Base-by-base conservation (phyloP, 2,888 invertebrate species). In the Pheosia gnoma region DNA sequence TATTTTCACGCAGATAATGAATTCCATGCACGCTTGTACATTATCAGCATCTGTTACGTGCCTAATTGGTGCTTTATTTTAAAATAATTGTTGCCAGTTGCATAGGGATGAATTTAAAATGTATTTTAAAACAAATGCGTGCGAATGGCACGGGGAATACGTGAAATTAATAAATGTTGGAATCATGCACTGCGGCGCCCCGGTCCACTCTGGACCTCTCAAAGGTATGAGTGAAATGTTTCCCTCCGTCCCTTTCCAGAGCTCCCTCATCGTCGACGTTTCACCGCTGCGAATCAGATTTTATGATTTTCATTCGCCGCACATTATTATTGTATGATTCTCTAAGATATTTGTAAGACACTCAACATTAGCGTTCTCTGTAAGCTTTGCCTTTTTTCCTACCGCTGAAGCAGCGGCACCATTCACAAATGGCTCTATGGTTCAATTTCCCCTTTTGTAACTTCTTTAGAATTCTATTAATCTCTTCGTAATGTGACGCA, bases 111-210 rank as follows among this genome's bases (percentile, higher is more conserved):
- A 37, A 51, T 51, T 51, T 25, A 51, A 36, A 53, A 53, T 53
- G n/a, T 37, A 37, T 53, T 52, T 52, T 38, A n/a, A 70, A 65
- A 58, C 66, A 55, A 56, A 70, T 70, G 69, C 71, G 65, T 71
- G 62, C 71, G 72, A 63, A 65, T 61, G 64, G 55, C 58, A 61
- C 61, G 71, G 66, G 67, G 68, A 61, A 65, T 73, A 70, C 61
- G 71, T 77, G 78, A 80, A 82, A 83, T 83, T 84, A 84, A 82
- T 85, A 86, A 87, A 84, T 79, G 75, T 80, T 71, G 71, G 64
- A 72, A 75, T 75, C 61, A 69, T 63, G 71, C 71, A 71, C 25
- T 25, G 51, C 53, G 71, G 74, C 74, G 70, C 73, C 65, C 60
- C 70, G 56, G 71, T 70, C 77, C 66, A 70, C 73, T 76, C 65